These are phyloP conservation scores for Abrostola tripartita DNA, from an alignment of 2,888 invertebrate species.

Conservation along the genomic window DNA sequence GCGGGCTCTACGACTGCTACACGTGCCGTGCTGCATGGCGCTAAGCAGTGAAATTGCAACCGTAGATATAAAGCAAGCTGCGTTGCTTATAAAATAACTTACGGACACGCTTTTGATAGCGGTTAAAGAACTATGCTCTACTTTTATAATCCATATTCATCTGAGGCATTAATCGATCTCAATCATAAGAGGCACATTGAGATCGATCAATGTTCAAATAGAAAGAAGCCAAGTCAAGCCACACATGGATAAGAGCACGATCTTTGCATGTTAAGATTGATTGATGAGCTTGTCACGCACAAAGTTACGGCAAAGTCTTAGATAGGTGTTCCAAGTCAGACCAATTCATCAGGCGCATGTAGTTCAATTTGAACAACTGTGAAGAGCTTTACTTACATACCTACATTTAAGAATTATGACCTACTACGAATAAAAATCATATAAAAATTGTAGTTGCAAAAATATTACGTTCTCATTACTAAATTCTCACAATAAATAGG, in stretches of 20 bases:
- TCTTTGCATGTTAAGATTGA: conserved; percentile 4
- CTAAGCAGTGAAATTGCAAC: too few relatives aligned
- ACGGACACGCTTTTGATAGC: not conserved
- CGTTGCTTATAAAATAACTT: not conserved
- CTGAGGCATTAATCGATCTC: too few relatives aligned
- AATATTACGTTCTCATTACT: not conserved
- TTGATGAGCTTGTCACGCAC: not conserved
- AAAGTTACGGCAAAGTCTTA: not conserved
- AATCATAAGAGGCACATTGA: not conserved
- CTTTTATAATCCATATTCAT: too few relatives aligned
- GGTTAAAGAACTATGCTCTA: too few relatives aligned
- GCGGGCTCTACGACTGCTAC: not conserved
- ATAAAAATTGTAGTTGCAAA: not conserved
- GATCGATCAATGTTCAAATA: not conserved
- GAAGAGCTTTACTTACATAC: too few relatives aligned
- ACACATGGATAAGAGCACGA: not conserved
- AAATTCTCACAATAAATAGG: not conserved
- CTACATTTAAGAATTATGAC: too few relatives aligned
- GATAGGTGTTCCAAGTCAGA: not conserved
- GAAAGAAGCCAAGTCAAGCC: not conserved
- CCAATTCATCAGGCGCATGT: not conserved
- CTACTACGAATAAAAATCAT: too few relatives aligned
- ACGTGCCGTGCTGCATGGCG: not conserved
- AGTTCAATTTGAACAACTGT: too few relatives aligned
- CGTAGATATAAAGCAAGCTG: too few relatives aligned